Conservation (phyloP, 2,888 invertebrate genomes). For the Eupithecia subumbrata region DNA sequence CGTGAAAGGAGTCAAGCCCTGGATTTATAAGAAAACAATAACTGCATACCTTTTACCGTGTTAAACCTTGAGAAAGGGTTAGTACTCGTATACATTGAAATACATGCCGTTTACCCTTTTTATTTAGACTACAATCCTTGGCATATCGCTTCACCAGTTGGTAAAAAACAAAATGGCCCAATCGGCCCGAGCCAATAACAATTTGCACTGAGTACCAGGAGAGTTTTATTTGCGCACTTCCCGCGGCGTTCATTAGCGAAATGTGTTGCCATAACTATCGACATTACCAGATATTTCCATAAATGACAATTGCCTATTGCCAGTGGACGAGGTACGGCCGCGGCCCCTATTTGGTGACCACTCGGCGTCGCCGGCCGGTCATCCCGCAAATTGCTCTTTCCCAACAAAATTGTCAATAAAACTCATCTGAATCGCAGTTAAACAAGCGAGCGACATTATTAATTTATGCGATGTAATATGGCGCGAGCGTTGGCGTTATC, state of each 20-base stretch:
- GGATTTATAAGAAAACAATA: too few species aligned
- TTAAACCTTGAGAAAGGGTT: not conserved
- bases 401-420: conserved; percentile 84
- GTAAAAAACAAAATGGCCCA: not conserved
- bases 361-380: conserved; percentile 78
- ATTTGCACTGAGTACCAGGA: conserved; percentile 23
- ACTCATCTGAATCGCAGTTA: conserved; percentile 84
- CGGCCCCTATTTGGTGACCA: conserved; percentile 78
- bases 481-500: conserved; percentile 81
- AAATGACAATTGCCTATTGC: conserved; percentile 65
- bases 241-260: conserved; percentile 45
- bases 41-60: not conserved
- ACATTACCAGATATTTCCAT: conserved; percentile 64
- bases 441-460: conserved; percentile 83
- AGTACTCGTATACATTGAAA: not conserved
- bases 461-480: conserved; percentile 84
- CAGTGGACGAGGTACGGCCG: conserved; percentile 45
- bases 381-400: conserved; percentile 84
- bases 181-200: conserved; percentile 25
- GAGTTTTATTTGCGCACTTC: conserved; percentile 43
- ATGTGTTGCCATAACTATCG: conserved; percentile 56
- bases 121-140: not conserved
- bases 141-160: not conserved
- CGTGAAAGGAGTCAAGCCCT: too few species aligned
- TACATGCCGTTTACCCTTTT: not conserved